Base-by-base conservation (phyloP, 2,797 vertebrate genomes). In the Taeniopygia guttata region DNA sequence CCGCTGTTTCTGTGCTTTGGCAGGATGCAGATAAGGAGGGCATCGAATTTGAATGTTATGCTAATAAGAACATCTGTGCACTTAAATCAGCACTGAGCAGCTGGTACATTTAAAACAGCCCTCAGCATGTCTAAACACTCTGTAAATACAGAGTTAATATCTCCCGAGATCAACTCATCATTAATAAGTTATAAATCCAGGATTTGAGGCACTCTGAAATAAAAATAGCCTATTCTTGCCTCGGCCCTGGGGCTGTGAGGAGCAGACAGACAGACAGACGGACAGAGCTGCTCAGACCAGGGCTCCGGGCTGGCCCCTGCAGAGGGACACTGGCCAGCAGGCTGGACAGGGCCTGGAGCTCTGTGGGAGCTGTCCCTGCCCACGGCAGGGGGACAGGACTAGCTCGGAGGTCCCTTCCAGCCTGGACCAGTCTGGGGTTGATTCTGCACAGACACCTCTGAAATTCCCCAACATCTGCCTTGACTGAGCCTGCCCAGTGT, bases 91-190 rank as follows among this genome's bases (percentile, higher is more conserved):
- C 49, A 7, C 68, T 3, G 88, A 96, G 94, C 94, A 97, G 90
- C 95, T 97, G 96, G 84, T 32, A 83, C 75, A 76, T 81, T 87
- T 84, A 94, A 94, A 96, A 95, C 92, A 95, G 93, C 93, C 94
- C 68, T 94, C 72, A 81, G 95, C 91, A 67, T 63, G 60, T 94
- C 93, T 96, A 87, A 92, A 76, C 68, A 87, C 82, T 95, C 88
- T 93, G 93, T 96, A 95, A 96, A 96, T 94, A 96, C 87, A 96
- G 87, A 97, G 90, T 89, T 94, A 95, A 73, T 94, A 95, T 93
- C 96, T 95, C 95, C 80, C 13, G 94, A 95, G 95, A 97, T 96
- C 91, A 83, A 92, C 94, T 91, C 67, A 83, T 96, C 94, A 95
- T 93, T 96, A 96, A 93, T 94, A 97, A 90, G 46, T 94, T 93